Conservation (phyloP, 2,888 invertebrate species). For the Notodonta dromedarius region DNA sequence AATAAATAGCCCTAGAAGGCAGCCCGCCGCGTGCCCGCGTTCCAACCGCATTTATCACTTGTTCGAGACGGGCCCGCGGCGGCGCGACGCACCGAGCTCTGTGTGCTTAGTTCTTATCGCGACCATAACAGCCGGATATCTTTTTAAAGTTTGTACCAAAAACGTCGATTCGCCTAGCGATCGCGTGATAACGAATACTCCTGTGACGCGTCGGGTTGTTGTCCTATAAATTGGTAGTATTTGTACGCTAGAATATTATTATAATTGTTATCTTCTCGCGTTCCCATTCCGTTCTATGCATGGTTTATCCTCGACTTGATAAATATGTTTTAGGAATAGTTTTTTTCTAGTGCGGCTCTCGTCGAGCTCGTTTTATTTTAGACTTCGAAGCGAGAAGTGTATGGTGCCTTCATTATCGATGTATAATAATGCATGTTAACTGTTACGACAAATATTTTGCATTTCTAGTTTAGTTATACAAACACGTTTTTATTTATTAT, state of each 20-base stretch:
- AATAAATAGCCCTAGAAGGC: slow-evolving; percentile 44
- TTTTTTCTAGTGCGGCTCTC: slow-evolving; percentile 33
- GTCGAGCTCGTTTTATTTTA: slow-evolving; percentile 35
- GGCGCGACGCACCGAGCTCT: neutral
- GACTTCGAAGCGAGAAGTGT: slow-evolving; percentile 51
- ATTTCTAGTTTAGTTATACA: slow-evolving; percentile 81
- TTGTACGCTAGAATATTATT: slow-evolving; percentile 64
- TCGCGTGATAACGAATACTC: slow-evolving; percentile 54
- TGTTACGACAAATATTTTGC: slow-evolving; percentile 74
- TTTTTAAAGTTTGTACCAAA: slow-evolving; percentile 55
- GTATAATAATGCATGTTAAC: slow-evolving; percentile 70
- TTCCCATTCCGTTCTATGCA: slow-evolving; percentile 28
- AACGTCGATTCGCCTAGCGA: slow-evolving; percentile 49
- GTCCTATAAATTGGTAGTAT: slow-evolving; percentile 66
- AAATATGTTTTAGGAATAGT: slow-evolving; percentile 73
- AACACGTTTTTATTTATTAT: slow-evolving; percentile 79
- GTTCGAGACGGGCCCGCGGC: slow-evolving; percentile 11
- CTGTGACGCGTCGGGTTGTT: slow-evolving; percentile 50
- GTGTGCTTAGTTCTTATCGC: slow-evolving; percentile 37
- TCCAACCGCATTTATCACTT: slow-evolving; percentile 23
- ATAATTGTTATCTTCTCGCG: slow-evolving; percentile 51
- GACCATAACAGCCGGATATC: slow-evolving; percentile 57
- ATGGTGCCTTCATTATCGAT: slow-evolving; percentile 71
- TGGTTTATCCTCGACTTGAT: slow-evolving; percentile 54
- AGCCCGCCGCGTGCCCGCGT: slow-evolving; percentile 37